Evolutionary conservation across 2,113 vertebrate genomes (phyloP).

Genomic region (Cyprinodon variegatus): DNA sequence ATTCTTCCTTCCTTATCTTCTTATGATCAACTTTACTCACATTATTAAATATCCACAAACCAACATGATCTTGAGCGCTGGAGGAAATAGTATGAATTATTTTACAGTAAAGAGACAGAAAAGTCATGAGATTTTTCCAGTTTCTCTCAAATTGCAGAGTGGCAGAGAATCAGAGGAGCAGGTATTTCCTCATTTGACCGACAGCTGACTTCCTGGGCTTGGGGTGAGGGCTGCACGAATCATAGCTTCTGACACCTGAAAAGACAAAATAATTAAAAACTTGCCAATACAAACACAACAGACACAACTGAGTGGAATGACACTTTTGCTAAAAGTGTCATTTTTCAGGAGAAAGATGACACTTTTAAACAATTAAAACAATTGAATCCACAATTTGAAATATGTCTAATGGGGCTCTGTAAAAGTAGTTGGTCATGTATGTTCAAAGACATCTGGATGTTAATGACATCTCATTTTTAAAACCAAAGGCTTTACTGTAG

Average conservation of each 20-base stretch:
- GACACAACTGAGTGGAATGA: neutral
- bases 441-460: neutral
- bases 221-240: constrained; percentile 37
- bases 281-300: neutral
- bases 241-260: constrained; percentile 70
- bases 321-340: neutral
- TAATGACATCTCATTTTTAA: too few species aligned
- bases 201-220: constrained; percentile 64
- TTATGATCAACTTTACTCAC: neutral
- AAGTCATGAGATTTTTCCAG: constrained; percentile 44
- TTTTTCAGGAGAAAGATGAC: neutral
- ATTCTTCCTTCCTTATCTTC: too few species aligned
- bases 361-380: too few species aligned
- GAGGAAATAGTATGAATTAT: constrained; percentile 4
- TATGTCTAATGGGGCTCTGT: too few species aligned
- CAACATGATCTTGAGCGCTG: neutral
- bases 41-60: neutral
- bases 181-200: constrained; percentile 67
- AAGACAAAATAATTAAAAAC: neutral
- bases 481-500: too few species aligned
- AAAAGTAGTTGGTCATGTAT: too few species aligned
- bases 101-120: neutral
- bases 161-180: constrained; percentile 65
- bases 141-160: constrained; percentile 29
- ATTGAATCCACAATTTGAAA: too few species aligned